Evolutionary conservation across 2,888 invertebrate genomes (phyloP).

Genomic region (Schizaphis graminum): DNA sequence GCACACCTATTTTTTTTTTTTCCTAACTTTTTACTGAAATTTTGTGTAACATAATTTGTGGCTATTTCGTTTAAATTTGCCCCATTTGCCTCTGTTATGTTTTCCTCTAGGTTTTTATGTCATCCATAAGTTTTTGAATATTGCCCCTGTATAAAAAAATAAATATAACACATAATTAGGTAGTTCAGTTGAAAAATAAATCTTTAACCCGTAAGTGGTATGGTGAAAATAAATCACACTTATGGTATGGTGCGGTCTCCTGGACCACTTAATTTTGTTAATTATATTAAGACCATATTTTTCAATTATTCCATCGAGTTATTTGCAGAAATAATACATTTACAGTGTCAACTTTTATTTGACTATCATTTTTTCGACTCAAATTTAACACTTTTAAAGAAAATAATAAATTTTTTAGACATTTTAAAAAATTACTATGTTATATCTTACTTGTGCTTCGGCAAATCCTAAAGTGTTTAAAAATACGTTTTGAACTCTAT

Average conservation of each 20-base stretch:
- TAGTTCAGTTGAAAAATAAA: too few relatives aligned
- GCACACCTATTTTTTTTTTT: too few relatives aligned
- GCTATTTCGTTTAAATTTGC: too few relatives aligned
- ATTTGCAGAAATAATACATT: slow-evolving; percentile 26
- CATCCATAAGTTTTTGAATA: too few relatives aligned
- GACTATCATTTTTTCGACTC: not conserved
- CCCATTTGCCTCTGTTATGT: too few relatives aligned
- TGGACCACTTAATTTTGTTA: slow-evolving; percentile 14
- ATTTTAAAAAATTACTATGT: not conserved
- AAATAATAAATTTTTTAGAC: not conserved
- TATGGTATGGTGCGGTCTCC: not conserved
- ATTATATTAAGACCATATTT: not conserved
- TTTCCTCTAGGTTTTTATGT: too few relatives aligned
- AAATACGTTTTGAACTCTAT: not conserved
- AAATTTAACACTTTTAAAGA: not conserved
- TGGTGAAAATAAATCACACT: not conserved
- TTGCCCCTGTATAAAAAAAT: too few relatives aligned
- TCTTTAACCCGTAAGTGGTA: slow-evolving; percentile 27
- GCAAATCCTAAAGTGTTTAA: not conserved
- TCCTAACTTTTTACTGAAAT: too few relatives aligned
- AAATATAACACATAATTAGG: too few relatives aligned
- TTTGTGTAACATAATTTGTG: too few relatives aligned
- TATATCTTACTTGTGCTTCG: slow-evolving; percentile 1
- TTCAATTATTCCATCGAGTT: not conserved
- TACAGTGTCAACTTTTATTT: slow-evolving; percentile 16